These are phyloP conservation scores for Morpho achilles DNA, from an alignment of 2,888 invertebrate genomes.

Conservation along the genomic window DNA sequence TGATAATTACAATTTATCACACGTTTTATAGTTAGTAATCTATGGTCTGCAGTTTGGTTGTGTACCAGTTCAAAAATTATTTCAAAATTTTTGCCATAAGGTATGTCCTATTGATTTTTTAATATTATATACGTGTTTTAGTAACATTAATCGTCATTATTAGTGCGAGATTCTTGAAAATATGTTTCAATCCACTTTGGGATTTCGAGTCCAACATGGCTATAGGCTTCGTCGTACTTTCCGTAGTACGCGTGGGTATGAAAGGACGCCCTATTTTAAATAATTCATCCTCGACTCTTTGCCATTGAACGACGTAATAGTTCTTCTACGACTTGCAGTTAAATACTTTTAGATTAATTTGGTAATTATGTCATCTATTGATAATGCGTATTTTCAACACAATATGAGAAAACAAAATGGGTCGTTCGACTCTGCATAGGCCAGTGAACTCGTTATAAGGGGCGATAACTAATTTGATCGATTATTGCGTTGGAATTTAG, in stretches of 20 bases:
- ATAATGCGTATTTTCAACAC: slow-evolving; percentile 76
- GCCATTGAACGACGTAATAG: slow-evolving; percentile 64
- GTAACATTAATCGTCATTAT: slow-evolving; percentile 51
- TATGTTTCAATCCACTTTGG: slow-evolving; percentile 72
- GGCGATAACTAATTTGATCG: slow-evolving; percentile 59
- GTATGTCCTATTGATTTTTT: slow-evolving; percentile 69
- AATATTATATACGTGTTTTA: slow-evolving; percentile 53
- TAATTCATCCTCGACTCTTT: slow-evolving; percentile 75
- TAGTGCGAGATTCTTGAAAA: slow-evolving; percentile 49
- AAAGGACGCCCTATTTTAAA: slow-evolving; percentile 71
- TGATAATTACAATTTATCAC: too few species aligned
- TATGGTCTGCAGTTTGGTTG: slow-evolving; percentile 79
- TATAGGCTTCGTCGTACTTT: slow-evolving; percentile 70
- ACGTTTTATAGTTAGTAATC: too few species aligned
- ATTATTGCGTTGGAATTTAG: slow-evolving; percentile 34
- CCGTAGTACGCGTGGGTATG: slow-evolving; percentile 75
- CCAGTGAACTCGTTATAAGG: slow-evolving; percentile 75
- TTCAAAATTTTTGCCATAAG: slow-evolving; percentile 79
- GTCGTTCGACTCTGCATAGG: slow-evolving; percentile 75
- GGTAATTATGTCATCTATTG: slow-evolving; percentile 64
- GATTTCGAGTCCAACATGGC: slow-evolving; percentile 78
- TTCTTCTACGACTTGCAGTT: slow-evolving; percentile 73
- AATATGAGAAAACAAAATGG: slow-evolving; percentile 79
- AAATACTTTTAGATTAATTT: slow-evolving; percentile 63
- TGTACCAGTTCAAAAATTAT: slow-evolving; percentile 76